Conservation (phyloP, 2,797 vertebrate species). For the Chaetodon trifasciatus region DNA sequence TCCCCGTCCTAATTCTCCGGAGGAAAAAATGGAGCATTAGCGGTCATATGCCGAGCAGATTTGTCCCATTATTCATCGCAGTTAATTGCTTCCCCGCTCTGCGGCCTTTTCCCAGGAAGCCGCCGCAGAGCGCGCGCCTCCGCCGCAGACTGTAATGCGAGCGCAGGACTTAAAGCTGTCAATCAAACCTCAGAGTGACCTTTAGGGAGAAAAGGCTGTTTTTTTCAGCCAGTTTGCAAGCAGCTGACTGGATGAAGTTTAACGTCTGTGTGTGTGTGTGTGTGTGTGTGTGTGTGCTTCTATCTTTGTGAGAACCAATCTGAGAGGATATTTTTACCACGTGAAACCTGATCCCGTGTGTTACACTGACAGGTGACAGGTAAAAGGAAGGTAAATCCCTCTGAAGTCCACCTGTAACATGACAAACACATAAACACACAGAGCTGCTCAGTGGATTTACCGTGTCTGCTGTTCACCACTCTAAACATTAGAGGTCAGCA, state of each 20-base stretch:
- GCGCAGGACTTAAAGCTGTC: constrained; percentile 94
- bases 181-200: constrained; percentile 95
- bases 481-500: constrained; percentile 3
- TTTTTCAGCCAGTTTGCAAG: constrained; percentile 57
- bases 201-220: constrained; percentile 88
- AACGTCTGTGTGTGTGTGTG: constrained; percentile 31
- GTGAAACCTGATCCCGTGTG: constrained; percentile 30
- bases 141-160: constrained; percentile 89
- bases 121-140: constrained; percentile 86
- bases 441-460: neutral
- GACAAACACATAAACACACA: neutral
- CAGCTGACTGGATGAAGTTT: constrained; percentile 22
- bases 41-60: constrained; percentile 93
- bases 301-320: constrained; percentile 40
- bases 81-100: constrained; percentile 93
- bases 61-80: constrained; percentile 96
- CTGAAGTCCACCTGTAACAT: constrained; percentile 7
- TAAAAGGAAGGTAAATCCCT: constrained; percentile 8
- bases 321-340: constrained; percentile 15
- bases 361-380: constrained; percentile 32
- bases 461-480: neutral
- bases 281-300: constrained; percentile 24
- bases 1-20: constrained; percentile 91
- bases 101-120: constrained; percentile 86
- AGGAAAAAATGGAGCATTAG: constrained; percentile 88